Evolutionary conservation across 2,797 vertebrate species (phyloP).

Genomic region (Cuculus canorus): DNA sequence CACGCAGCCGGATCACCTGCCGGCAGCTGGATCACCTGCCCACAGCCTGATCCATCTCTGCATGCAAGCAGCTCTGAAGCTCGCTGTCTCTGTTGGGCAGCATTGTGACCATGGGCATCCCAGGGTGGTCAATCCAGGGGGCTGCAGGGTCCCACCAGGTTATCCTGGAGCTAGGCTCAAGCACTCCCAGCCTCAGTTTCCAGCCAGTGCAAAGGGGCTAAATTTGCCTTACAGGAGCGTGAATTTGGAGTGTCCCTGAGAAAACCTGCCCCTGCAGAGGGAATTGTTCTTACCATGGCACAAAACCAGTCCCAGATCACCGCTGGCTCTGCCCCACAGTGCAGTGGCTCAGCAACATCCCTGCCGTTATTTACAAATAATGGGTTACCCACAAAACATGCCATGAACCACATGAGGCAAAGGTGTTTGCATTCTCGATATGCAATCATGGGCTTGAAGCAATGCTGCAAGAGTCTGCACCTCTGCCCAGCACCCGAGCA

Average conservation of each 20-base stretch:
- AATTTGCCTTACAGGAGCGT: neutral
- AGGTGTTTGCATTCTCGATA: neutral
- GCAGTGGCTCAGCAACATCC: neutral
- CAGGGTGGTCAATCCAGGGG: neutral
- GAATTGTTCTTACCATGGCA: neutral
- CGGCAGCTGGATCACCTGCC: rapidly evolving
- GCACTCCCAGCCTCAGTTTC: neutral
- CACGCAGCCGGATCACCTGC: rapidly evolving
- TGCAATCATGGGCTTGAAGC: neutral
- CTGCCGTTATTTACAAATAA: constrained; percentile 34
- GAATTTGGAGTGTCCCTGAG: neutral
- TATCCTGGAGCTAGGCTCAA: neutral
- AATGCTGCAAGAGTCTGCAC: neutral
- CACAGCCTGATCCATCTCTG: neutral
- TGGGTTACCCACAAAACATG: neutral
- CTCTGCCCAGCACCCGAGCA: neutral
- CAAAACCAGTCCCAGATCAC: neutral
- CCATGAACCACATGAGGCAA: neutral
- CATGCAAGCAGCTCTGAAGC: neutral
- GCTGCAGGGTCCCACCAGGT: neutral
- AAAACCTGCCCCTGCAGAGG: neutral
- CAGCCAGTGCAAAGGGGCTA: neutral
- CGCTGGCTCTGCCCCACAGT: neutral
- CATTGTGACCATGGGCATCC: rapidly evolving
- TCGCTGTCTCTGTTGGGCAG: rapidly evolving